Conservation (phyloP, 2,797 vertebrate species). For the Microctenopoma stevenorrisi region DNA sequence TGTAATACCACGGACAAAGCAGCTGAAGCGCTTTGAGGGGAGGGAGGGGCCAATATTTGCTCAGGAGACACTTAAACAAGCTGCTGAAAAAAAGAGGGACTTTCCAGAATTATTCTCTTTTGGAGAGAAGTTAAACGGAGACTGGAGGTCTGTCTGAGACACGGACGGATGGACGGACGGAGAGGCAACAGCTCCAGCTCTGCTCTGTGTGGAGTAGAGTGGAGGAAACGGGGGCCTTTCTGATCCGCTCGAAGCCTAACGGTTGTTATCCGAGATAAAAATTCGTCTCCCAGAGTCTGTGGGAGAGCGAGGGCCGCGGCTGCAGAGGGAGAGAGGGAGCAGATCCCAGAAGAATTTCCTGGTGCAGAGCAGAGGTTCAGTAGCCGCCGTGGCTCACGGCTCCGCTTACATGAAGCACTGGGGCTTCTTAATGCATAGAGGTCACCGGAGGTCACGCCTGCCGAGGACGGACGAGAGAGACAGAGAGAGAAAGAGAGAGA, state of each 20-base stretch:
- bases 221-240: constrained; percentile 56
- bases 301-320: constrained; percentile 57
- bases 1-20: constrained; percentile 36
- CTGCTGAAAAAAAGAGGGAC: constrained; percentile 53
- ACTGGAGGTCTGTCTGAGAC: constrained; percentile 7
- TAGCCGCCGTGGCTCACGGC: constrained; percentile 73
- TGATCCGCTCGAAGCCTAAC: constrained; percentile 66
- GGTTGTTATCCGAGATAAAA: constrained; percentile 81
- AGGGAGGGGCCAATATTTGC: constrained; percentile 35
- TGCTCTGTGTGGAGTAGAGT: constrained; percentile 22
- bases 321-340: constrained; percentile 43
- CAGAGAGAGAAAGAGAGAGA: neutral
- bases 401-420: constrained; percentile 66
- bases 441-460: constrained; percentile 78
- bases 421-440: constrained; percentile 72
- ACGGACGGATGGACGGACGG: constrained; percentile 21
- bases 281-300: constrained; percentile 68
- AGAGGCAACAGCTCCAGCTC: constrained; percentile 3
- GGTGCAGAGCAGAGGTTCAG: constrained; percentile 77
- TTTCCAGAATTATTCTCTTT: constrained; percentile 36
- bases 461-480: constrained; percentile 44
- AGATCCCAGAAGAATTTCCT: constrained; percentile 79
- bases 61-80: constrained; percentile 66
- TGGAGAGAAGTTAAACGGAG: constrained; percentile 28
- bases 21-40: constrained; percentile 24